A percentile compares a stretch with the other conserved stretches of the same genome.
phyloP scores from a whole-genome alignment of 2,797 vertebrate species.

The Macropus fuliginosus region DNA sequence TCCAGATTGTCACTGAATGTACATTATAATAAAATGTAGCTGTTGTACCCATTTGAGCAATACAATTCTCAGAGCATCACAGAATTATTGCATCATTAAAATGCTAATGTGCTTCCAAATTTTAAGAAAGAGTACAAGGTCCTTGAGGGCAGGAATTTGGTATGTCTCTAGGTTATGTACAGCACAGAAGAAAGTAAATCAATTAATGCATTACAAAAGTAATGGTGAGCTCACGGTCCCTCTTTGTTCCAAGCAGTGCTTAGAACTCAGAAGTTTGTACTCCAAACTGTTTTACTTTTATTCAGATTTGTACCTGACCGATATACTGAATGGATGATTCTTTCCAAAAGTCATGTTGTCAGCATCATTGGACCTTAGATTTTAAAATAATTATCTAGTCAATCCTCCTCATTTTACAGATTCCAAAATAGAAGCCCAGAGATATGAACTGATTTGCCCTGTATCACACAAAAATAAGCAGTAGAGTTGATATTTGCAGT shows the following conservation, averaged over 20 bases:
- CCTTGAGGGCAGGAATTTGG: conserved; percentile 76
- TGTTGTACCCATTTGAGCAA: conserved; percentile 67
- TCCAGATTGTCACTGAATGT: conserved; percentile 58
- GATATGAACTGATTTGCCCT: neutral
- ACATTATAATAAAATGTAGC: conserved; percentile 69
- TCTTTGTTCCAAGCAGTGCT: conserved; percentile 68
- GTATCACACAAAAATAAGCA: neutral
- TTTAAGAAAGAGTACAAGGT: conserved; percentile 68
- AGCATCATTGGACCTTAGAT: conserved; percentile 47
- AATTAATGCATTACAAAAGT: conserved; percentile 64
- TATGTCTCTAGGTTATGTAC: conserved; percentile 61
- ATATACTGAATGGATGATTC: conserved; percentile 62
- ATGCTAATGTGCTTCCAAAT: conserved; percentile 66
- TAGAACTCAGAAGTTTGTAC: conserved; percentile 42
- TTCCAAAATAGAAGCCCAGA: neutral
- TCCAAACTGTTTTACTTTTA: neutral
- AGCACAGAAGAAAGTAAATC: conserved; percentile 29
- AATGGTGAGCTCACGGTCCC: conserved; percentile 61
- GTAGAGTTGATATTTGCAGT: neutral
- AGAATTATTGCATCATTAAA: conserved; percentile 72
- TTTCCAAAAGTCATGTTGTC: conserved; percentile 66
- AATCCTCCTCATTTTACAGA: neutral
- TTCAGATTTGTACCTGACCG: conserved; percentile 10
- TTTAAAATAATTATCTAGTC: neutral
- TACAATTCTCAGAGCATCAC: conserved; percentile 43